Percentiles rank a stretch among this genome's conserved stretches.
These are phyloP conservation scores for Aurelia sp. DNA, from an alignment of 30 jellyfish, hydroid and myxozoan genomes.

Conservation along the genomic window DNA sequence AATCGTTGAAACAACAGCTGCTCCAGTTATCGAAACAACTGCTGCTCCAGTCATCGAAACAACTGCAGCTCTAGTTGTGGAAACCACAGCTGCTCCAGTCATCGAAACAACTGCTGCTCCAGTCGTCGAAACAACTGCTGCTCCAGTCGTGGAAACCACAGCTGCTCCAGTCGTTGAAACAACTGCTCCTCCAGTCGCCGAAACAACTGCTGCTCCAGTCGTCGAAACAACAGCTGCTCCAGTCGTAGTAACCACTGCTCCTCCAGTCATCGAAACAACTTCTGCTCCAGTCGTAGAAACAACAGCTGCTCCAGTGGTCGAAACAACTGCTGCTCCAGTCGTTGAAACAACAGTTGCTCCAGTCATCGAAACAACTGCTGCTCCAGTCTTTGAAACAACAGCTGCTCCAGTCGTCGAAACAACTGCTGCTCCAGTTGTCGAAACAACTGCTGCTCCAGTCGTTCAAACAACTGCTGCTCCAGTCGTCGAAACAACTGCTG, in stretches of 20 bases:
- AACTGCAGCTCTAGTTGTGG: constrained; percentile 10
- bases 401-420: constrained; percentile 19
- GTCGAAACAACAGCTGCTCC: not conserved
- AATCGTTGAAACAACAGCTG: constrained; percentile 11
- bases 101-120: constrained; percentile 12
- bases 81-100: constrained; percentile 33
- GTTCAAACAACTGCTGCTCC: constrained; percentile 2
- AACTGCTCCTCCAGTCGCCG: not conserved
- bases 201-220: constrained; percentile 30
- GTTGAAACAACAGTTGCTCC: constrained; percentile 11
- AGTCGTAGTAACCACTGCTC: not conserved
- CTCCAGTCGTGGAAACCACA: constrained; percentile 28
- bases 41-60: constrained; percentile 34
- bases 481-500: not conserved
- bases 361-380: constrained; percentile 6
- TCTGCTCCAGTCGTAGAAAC: constrained; percentile 30
- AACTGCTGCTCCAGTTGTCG: constrained; percentile 8
- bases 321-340: constrained; percentile 31
- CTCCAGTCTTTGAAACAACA: not conserved
- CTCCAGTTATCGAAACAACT: constrained; percentile 18
- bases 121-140: constrained; percentile 41
- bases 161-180: constrained; percentile 39
- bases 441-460: constrained; percentile 18
- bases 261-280: not conserved
- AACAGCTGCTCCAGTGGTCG: constrained; percentile 16